Base-by-base conservation (phyloP, 2,888 invertebrate species). In the Eilema sororculum region DNA sequence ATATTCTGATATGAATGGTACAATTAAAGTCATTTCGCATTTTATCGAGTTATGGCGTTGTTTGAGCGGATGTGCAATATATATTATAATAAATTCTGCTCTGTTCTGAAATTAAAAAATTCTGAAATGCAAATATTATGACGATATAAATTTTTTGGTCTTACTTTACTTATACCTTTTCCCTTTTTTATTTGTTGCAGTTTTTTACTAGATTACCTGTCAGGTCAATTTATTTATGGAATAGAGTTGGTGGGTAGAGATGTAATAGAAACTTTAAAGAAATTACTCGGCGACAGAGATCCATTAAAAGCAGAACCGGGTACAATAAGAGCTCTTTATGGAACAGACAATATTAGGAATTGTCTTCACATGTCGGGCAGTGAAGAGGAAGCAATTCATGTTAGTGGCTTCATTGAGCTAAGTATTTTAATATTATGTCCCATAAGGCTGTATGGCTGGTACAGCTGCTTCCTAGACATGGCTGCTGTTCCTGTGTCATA, bases 201-300 rank as follows among this genome's bases (percentile, higher is more conserved):
- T 72, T 95, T 96, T 78, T 89, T 97, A 57, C 84, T 97, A 65
- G 96, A 96, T 72, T 95, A 96, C 85, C 89, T 98, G 37, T 96
- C 96, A 33, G 97, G 97, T 60, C 97, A 97, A 22, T 96, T 97
- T 20, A 95, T 97, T 0, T 92, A 97, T 82, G 97, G 97, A 0
- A 84, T 98, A 84, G 97, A 98, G 89, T 85, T 98, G 67, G 96
- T 98, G 64, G 97, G 97, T 0, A 96, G 96, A 80, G 95, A 97
- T 89, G 97, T 97, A 10, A 93, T 98, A 8, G 85, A 92, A 24
- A 92, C 91, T 64, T 97, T 97, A 95, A 84, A 92, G 22, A 95
- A 96, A 78, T 84, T 96, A 41, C 89, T 97, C 69, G 98, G 98
- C 13, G 95, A 97, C 24, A 87, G 86, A 46, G 97, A 97, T 89